These are phyloP conservation scores for Sebastiscus tertius DNA, from an alignment of 2,797 vertebrate species.

Conservation along the genomic window DNA sequence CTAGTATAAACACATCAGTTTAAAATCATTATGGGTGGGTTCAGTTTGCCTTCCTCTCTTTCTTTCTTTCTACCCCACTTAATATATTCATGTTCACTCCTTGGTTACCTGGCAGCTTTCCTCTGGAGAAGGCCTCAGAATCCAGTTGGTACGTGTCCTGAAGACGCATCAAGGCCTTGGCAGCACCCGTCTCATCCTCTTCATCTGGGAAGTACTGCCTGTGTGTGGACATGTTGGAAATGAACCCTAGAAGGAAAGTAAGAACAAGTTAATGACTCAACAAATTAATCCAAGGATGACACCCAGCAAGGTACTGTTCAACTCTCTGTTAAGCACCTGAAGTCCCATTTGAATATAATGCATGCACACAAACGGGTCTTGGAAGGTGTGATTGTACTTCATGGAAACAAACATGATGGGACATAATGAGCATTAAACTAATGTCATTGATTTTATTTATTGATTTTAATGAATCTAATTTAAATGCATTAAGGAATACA, in stretches of 20 bases:
- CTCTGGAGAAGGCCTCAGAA: conserved; percentile 91
- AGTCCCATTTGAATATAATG: not conserved
- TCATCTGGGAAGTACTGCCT: conserved; percentile 93
- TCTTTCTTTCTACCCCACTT: not conserved
- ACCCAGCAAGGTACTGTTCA: not conserved
- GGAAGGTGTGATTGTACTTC: not conserved
- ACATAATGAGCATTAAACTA: not conserved
- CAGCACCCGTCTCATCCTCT: conserved; percentile 94
- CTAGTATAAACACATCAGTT: not conserved
- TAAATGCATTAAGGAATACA: not conserved
- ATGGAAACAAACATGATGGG: not conserved
- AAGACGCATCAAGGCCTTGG: conserved; percentile 95
- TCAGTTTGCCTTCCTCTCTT: not conserved
- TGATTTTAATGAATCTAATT: not conserved
- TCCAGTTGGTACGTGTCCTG: conserved; percentile 97
- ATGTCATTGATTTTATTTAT: not conserved
- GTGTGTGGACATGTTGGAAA: conserved; percentile 93
- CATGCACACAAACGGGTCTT: not conserved
- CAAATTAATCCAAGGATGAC: not conserved
- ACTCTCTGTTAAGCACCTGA: not conserved
- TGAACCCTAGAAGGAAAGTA: conserved; percentile 84
- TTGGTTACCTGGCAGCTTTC: conserved; percentile 89
- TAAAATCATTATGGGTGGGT: not conserved
- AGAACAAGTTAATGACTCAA: no score
- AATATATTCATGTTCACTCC: not conserved